Conservation (phyloP, 2,113 vertebrate species). For the Hyaena hyaena region DNA sequence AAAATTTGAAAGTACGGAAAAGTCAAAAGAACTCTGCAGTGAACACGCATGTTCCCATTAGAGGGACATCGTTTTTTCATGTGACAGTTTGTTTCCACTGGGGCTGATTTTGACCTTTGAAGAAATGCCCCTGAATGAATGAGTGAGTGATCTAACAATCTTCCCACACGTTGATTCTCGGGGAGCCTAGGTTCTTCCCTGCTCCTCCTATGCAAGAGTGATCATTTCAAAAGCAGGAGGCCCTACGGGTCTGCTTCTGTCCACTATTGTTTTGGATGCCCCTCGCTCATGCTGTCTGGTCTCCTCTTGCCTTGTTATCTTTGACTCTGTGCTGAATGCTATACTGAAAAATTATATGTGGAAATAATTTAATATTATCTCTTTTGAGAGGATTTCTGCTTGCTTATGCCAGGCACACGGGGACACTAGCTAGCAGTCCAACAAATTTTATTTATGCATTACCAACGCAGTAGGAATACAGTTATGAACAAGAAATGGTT, state of each 20-base stretch:
- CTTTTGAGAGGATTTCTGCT: conserved; percentile 53
- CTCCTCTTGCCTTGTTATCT: not conserved
- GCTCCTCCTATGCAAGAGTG: not conserved
- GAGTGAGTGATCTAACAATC: conserved; percentile 9
- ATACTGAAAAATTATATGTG: conserved; percentile 20
- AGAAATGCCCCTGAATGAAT: conserved; percentile 50
- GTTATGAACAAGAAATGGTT: conserved; percentile 54
- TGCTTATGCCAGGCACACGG: conserved; percentile 26
- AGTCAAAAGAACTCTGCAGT: conserved; percentile 28
- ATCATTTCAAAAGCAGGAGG: conserved; percentile 23
- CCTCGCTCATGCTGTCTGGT: conserved; percentile 22
- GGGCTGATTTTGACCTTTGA: conserved; percentile 38
- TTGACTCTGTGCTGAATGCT: conserved; percentile 28
- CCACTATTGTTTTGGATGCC: conserved; percentile 1
- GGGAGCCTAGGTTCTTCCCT: not conserved
- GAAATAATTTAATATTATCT: conserved; percentile 35
- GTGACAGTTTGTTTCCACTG: conserved; percentile 46
- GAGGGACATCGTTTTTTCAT: conserved; percentile 37
- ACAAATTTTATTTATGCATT: conserved; percentile 46
- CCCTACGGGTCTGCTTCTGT: not conserved
- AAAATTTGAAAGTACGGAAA: conserved; percentile 33
- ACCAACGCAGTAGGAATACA: not conserved
- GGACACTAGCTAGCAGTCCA: not conserved
- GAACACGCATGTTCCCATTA: not conserved
- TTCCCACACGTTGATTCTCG: not conserved